Evolutionary conservation across 2,797 vertebrate genomes (phyloP).

Genomic region (Myotis daubentonii): DNA sequence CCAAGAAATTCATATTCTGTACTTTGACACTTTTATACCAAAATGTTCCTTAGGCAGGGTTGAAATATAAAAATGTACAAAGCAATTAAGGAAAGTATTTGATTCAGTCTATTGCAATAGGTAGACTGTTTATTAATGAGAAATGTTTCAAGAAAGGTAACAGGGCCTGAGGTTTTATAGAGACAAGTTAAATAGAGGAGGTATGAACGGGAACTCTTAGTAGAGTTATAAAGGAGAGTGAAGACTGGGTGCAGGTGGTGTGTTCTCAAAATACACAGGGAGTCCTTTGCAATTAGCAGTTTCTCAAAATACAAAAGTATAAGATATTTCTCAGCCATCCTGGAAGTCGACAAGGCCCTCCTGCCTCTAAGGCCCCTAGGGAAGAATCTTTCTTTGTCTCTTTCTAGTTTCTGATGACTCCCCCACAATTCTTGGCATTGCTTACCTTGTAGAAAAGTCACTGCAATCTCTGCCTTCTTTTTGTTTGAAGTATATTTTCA

Average conservation of each 20-base stretch:
- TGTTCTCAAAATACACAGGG: background rate
- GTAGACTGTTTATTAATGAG: background rate
- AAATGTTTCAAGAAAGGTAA: background rate
- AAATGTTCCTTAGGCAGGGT: background rate
- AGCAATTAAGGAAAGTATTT: constrained; percentile 28
- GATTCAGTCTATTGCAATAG: background rate
- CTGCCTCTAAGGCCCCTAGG: background rate
- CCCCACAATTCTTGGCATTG: background rate
- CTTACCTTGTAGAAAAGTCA: background rate
- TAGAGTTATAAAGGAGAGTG: background rate
- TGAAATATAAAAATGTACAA: constrained; percentile 24
- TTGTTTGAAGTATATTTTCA: too few species aligned
- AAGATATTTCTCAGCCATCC: background rate
- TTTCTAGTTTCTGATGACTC: background rate
- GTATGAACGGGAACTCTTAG: background rate
- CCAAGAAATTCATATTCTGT: background rate
- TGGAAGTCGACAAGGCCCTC: background rate
- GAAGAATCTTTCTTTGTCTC: background rate
- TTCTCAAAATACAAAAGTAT: background rate
- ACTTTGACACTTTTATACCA: background rate
- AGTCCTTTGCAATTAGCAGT: background rate
- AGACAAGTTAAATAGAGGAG: background rate
- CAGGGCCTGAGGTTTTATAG: background rate
- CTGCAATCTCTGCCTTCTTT: background rate
- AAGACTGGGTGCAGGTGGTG: background rate